Percentiles rank a stretch among this genome's conserved stretches.
phyloP scores from a whole-genome alignment of 2,888 invertebrate genomes.

The Leptinotarsa tumamoca region DNA sequence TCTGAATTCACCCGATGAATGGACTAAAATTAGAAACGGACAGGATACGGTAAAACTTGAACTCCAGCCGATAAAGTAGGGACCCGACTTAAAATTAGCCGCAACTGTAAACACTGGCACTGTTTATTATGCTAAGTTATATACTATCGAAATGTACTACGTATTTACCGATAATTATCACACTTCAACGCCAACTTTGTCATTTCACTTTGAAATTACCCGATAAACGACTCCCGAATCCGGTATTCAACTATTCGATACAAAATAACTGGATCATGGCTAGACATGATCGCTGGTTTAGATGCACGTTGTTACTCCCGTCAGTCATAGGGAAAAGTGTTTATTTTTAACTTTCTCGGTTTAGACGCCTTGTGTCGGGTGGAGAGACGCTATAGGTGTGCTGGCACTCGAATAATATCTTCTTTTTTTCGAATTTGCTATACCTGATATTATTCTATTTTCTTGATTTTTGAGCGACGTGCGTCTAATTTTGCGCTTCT shows the following conservation, averaged over 20 bases:
- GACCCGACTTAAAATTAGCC: constrained; percentile 44
- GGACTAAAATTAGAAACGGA: constrained; percentile 44
- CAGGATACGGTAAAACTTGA: constrained; percentile 28
- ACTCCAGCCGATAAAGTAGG: constrained; percentile 34
- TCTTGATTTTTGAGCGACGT: background rate
- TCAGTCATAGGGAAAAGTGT: constrained; percentile 56
- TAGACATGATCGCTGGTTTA: constrained; percentile 40
- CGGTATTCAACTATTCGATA: constrained; percentile 19
- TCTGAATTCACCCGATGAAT: constrained; percentile 40
- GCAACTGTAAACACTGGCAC: constrained; percentile 42
- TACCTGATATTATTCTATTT: constrained; percentile 30
- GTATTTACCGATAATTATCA: constrained; percentile 3
- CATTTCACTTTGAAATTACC: constrained; percentile 24
- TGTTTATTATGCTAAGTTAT: constrained; percentile 32
- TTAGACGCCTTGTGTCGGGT: constrained; percentile 50
- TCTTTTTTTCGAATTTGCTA: constrained; percentile 27
- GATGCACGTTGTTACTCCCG: constrained; percentile 46
- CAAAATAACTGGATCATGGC: constrained; percentile 23
- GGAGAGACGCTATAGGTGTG: constrained; percentile 37
- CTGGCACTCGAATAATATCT: constrained; percentile 32
- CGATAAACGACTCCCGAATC: constrained; percentile 6
- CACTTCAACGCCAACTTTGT: constrained; percentile 14
- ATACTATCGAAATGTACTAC: constrained; percentile 15
- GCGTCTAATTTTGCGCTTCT: constrained; percentile 28
- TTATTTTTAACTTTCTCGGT: constrained; percentile 61